These are phyloP conservation scores for Lepidocolaptes lacrymiger DNA, from an alignment of 2,797 vertebrate species.

Conservation along the genomic window DNA sequence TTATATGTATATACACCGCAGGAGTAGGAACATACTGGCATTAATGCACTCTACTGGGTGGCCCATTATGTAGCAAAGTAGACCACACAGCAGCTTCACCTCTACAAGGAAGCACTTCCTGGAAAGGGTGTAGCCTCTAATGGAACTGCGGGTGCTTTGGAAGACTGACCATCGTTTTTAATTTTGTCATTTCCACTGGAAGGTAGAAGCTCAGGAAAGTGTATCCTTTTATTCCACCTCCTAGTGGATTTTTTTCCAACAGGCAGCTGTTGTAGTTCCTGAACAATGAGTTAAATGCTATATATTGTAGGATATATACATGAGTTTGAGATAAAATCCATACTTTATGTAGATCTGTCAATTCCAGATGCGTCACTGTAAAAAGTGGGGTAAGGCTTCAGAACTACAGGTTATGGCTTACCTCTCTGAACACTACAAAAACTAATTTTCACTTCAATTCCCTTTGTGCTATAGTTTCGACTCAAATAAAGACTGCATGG, in stretches of 20 bases:
- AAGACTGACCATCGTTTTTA: not conserved
- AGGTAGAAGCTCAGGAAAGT: not conserved
- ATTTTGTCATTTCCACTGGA: not conserved
- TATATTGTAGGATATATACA: not conserved
- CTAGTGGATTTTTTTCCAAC: too few species aligned
- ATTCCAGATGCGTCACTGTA: not conserved
- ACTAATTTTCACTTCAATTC: slow-evolving; percentile 27
- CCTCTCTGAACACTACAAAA: not conserved
- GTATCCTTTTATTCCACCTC: not conserved
- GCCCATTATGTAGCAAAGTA: not conserved
- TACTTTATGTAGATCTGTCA: not conserved
- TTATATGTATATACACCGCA: not conserved
- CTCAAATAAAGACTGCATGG: slow-evolving; percentile 14
- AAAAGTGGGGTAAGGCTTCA: not conserved
- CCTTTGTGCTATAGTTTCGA: not conserved
- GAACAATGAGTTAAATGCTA: not conserved
- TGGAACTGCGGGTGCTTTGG: not conserved
- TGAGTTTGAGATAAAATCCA: not conserved
- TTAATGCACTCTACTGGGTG: not conserved
- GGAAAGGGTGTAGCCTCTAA: slow-evolving; percentile 29
- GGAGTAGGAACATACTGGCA: not conserved
- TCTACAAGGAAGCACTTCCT: slow-evolving; percentile 13
- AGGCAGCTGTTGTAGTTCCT: not conserved
- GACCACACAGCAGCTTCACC: not conserved
- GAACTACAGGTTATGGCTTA: not conserved